Conservation (phyloP, 2,113 vertebrate species). For the Morphnarchus princeps region DNA sequence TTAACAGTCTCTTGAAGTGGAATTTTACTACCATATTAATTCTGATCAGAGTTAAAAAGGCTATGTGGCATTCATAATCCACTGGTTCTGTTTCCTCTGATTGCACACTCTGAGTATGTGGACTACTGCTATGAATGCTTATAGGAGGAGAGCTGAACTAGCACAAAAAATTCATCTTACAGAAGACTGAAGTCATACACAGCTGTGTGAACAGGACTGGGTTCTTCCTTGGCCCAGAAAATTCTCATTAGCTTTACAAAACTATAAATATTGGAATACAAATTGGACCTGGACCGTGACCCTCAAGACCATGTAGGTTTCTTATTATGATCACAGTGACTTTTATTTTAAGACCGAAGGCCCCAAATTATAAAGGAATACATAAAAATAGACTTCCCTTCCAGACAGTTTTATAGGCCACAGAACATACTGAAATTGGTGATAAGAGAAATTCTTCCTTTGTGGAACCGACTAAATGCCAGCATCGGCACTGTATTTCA, state of each 20-base stretch:
- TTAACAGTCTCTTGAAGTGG: not conserved
- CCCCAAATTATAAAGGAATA: not conserved
- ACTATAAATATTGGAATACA: not conserved
- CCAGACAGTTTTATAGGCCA: not conserved
- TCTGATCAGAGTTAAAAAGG: not conserved
- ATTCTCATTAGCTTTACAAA: not conserved
- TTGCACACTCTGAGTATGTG: not conserved
- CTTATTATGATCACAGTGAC: not conserved
- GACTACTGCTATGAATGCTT: not conserved
- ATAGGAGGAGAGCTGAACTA: not conserved
- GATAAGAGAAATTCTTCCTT: not conserved
- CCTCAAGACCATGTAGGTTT: not conserved
- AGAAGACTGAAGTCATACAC: not conserved
- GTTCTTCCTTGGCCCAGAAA: not conserved
- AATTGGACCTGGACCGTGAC: not conserved
- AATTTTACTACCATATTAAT: not conserved
- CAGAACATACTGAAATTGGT: not conserved
- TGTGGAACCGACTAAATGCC: not conserved
- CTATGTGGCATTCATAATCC: not conserved
- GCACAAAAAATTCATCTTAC: not conserved
- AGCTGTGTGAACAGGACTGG: not conserved
- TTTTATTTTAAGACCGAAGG: not conserved
- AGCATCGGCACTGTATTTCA: not conserved
- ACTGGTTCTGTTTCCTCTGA: not conserved
- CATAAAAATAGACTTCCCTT: not conserved